Conservation (phyloP, 2,888 invertebrate genomes). For the Oasisia sp. region DNA sequence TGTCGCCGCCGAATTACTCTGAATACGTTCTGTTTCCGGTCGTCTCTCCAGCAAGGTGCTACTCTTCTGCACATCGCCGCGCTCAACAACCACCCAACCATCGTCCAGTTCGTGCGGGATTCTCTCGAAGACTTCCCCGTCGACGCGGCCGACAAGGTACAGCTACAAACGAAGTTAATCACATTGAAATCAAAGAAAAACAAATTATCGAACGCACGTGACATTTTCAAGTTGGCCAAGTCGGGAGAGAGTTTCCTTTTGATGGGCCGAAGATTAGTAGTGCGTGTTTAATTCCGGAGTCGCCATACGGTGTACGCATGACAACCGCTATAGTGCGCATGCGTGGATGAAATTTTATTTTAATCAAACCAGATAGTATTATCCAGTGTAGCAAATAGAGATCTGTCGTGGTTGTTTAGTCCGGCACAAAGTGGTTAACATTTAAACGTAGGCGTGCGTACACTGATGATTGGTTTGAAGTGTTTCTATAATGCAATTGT, state of each 20-base stretch:
- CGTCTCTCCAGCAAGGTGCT: constrained; percentile 60
- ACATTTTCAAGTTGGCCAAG: neutral
- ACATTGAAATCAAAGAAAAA: neutral
- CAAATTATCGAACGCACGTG: neutral
- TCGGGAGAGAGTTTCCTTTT: neutral
- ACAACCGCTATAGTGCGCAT: neutral
- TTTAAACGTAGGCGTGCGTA: neutral
- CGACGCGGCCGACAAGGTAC: constrained; percentile 73
- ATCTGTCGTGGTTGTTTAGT: neutral
- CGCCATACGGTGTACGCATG: neutral
- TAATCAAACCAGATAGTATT: neutral
- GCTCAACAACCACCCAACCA: constrained; percentile 74
- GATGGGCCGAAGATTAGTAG: neutral
- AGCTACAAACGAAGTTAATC: neutral
- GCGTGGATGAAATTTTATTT: neutral
- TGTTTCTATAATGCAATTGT: too few species aligned
- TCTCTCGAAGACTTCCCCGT: constrained; percentile 71
- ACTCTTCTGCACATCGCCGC: constrained; percentile 82
- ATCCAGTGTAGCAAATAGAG: neutral
- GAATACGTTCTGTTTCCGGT: neutral
- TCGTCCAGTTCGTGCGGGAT: constrained; percentile 76
- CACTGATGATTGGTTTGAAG: too few species aligned
- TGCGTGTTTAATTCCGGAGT: neutral
- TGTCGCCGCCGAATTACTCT: neutral
- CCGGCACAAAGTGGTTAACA: neutral